Conservation (phyloP, 1,140 invertebrate genomes). For the Drosophila novamexicana region DNA sequence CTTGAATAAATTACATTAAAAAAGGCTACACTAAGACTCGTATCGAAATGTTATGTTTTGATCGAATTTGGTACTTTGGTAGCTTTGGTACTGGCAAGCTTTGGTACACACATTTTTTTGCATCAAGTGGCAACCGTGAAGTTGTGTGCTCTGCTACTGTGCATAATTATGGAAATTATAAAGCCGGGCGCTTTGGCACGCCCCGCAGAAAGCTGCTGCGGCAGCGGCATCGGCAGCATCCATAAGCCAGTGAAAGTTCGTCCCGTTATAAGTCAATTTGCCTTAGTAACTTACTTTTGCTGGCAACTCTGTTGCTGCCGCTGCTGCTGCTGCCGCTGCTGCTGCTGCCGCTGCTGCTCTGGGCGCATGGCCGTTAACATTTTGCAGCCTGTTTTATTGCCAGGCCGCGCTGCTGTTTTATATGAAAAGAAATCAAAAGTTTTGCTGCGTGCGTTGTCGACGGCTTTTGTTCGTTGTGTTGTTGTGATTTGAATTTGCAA, state of each 20-base stretch:
- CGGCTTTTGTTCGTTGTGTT: constrained; percentile 18
- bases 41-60: too few species aligned
- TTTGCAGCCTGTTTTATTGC: constrained; percentile 41
- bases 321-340: background rate
- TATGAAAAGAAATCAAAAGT: constrained; percentile 69
- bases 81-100: background rate
- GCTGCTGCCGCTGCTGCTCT: constrained; percentile 29
- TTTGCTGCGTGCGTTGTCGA: constrained; percentile 41
- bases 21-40: too few species aligned
- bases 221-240: constrained; percentile 22
- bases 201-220: constrained; percentile 28
- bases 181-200: constrained; percentile 22
- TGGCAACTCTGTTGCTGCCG: constrained; percentile 27
- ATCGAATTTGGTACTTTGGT: background rate
- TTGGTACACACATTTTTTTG: background rate
- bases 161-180: constrained; percentile 46
- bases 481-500: constrained; percentile 66
- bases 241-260: constrained; percentile 67
- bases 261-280: constrained; percentile 73
- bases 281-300: constrained; percentile 73
- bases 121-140: background rate
- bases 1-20: too few species aligned
- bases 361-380: constrained; percentile 56
- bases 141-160: constrained; percentile 7
- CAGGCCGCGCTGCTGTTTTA: constrained; percentile 27